Percentiles rank a stretch among this genome's conserved stretches.
These are phyloP conservation scores for Talpa occidentalis DNA, from an alignment of 2,113 vertebrate genomes.

Conservation along the genomic window DNA sequence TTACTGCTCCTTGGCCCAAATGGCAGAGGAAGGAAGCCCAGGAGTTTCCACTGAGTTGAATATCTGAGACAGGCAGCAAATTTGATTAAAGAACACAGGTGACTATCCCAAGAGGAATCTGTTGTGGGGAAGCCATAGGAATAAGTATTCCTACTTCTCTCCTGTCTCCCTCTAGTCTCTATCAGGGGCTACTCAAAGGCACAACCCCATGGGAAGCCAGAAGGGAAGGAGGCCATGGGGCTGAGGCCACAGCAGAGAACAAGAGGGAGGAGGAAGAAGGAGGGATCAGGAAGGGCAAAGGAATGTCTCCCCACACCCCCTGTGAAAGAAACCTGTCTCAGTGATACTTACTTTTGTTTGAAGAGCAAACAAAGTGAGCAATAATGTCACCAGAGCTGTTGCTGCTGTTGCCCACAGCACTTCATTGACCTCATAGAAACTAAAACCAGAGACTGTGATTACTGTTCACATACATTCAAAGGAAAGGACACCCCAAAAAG, in stretches of 20 bases:
- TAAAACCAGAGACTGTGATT: slow-evolving; percentile 76
- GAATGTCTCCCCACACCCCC: not conserved
- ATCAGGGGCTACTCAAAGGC: not conserved
- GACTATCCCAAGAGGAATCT: not conserved
- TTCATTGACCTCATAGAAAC: slow-evolving; percentile 82
- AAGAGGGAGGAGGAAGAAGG: too few relatives aligned
- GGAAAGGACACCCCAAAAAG: not conserved
- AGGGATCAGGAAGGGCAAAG: not conserved
- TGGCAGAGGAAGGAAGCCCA: not conserved
- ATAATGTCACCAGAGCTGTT: slow-evolving; percentile 86
- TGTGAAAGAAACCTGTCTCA: not conserved
- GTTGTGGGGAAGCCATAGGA: not conserved
- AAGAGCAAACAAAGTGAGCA: slow-evolving; percentile 88
- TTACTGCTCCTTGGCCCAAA: not conserved
- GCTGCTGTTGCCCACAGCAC: slow-evolving; percentile 88
- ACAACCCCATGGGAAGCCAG: not conserved
- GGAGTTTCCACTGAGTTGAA: not conserved
- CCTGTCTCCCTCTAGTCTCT: not conserved
- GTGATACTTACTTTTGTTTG: slow-evolving; percentile 88
- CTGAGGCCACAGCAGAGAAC: not conserved
- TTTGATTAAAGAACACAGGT: not conserved
- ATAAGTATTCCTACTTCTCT: not conserved
- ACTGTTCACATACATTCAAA: not conserved
- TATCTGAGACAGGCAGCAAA: not conserved
- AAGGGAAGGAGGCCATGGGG: rapidly evolving